Conservation (phyloP, 2,113 vertebrate species). For the Coptodon bakossiorum region DNA sequence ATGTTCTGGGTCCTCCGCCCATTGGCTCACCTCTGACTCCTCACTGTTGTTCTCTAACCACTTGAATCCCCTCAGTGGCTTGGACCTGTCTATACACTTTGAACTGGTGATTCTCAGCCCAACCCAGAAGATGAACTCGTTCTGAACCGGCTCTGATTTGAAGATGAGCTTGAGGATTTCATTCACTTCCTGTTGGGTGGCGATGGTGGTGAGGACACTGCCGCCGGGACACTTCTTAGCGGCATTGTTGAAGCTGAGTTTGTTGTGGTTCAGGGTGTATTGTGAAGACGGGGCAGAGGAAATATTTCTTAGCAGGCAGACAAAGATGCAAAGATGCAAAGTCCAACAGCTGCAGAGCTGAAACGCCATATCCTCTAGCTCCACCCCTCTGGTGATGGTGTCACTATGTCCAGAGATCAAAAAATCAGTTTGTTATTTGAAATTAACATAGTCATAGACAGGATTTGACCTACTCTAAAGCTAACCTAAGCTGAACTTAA, state of each 20-base stretch:
- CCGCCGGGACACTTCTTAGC: slow-evolving; percentile 1
- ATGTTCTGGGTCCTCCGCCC: slow-evolving; percentile 8
- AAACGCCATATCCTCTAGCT: slow-evolving; percentile 8
- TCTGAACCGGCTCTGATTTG: fast-evolving
- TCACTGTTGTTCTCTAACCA: slow-evolving; percentile 49
- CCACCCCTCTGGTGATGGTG: neutral
- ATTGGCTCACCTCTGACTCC: neutral
- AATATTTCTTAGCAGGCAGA: neutral
- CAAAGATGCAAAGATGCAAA: slow-evolving; percentile 1
- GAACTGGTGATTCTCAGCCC: slow-evolving; percentile 42
- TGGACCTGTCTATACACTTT: neutral
- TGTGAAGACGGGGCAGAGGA: neutral
- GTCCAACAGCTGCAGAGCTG: neutral
- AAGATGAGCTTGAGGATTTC: slow-evolving; percentile 22
- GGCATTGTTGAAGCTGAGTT: slow-evolving; percentile 34
- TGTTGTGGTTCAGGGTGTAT: slow-evolving; percentile 8
- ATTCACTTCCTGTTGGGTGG: slow-evolving; percentile 6
- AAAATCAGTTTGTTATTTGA: neutral
- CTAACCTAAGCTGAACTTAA: neutral
- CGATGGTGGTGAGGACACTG: slow-evolving; percentile 51
- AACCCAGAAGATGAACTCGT: slow-evolving; percentile 47
- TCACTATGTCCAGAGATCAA: neutral
- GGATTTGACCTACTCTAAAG: neutral
- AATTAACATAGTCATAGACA: neutral
- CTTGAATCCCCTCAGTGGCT: slow-evolving; percentile 60